These are phyloP conservation scores for Amiota communis DNA, from an alignment of 2,888 invertebrate species.

Conservation along the genomic window DNA sequence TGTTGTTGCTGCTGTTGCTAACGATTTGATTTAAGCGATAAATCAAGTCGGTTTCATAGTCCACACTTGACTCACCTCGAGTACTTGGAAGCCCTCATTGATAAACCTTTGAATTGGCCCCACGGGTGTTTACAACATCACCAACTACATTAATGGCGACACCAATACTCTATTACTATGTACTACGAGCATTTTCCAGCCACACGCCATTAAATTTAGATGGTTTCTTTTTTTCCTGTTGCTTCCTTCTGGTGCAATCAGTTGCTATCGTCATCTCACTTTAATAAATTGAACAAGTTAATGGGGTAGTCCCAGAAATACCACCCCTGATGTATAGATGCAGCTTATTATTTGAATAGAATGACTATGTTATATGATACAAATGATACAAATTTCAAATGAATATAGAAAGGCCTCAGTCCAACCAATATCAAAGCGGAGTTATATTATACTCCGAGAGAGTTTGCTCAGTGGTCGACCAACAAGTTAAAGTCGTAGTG, in stretches of 20 bases:
- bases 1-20: conserved; percentile 27
- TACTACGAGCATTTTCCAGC: background rate
- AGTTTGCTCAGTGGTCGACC: too few species aligned
- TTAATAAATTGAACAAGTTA: conserved; percentile 54
- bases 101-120: conserved; percentile 33
- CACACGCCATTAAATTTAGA: background rate
- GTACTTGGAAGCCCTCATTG: background rate
- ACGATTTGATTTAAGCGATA: conserved; percentile 49
- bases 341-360: too few species aligned
- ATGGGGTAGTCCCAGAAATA: conserved; percentile 15
- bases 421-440: too few species aligned
- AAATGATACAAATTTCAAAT: too few species aligned
- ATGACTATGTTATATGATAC: too few species aligned
- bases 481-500: too few species aligned
- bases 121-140: conserved; percentile 17
- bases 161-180: conserved; percentile 11
- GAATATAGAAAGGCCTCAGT: too few species aligned
- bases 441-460: too few species aligned
- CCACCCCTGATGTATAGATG: too few species aligned
- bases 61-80: background rate
- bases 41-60: conserved; percentile 34
- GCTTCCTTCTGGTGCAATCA: conserved; percentile 1
- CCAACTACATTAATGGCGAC: background rate
- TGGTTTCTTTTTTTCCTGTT: background rate
- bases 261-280: background rate